Evolutionary conservation across 2,888 invertebrate species (phyloP).

Genomic region (Panopea generosa): DNA sequence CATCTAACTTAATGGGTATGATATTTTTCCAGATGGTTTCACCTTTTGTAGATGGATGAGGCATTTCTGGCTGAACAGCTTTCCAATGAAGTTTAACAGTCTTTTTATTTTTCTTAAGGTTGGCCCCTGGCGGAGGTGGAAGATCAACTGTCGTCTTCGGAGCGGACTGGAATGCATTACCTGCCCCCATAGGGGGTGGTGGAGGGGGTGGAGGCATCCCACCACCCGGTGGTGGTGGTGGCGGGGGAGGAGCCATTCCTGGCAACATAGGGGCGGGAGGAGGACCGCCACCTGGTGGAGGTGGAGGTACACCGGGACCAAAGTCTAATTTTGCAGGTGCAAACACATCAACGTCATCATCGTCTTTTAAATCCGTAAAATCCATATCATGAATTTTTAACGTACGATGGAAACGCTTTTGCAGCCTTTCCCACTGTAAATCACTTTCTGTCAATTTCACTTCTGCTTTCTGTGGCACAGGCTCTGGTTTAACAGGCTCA

Average conservation of each 20-base stretch:
- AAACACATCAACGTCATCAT: slow-evolving; percentile 90
- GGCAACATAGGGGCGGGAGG: slow-evolving; percentile 68
- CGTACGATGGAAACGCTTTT: slow-evolving; percentile 85
- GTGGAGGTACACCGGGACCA: slow-evolving; percentile 63
- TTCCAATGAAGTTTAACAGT: slow-evolving; percentile 99
- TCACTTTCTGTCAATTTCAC: slow-evolving; percentile 95
- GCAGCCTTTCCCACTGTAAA: slow-evolving; percentile 96
- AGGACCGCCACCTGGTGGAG: slow-evolving; percentile 68
- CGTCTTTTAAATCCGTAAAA: slow-evolving; percentile 95
- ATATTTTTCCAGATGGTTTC: slow-evolving; percentile 83
- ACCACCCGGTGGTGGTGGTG: slow-evolving; percentile 43
- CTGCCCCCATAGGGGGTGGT: slow-evolving; percentile 62
- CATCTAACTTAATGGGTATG: slow-evolving; percentile 92
- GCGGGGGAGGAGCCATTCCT: slow-evolving; percentile 65
- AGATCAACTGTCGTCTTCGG: slow-evolving; percentile 67
- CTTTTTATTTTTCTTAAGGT: slow-evolving; percentile 89
- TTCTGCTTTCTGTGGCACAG: slow-evolving; percentile 85
- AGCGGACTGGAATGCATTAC: slow-evolving; percentile 53
- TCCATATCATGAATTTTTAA: slow-evolving; percentile 96
- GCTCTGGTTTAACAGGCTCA: slow-evolving; percentile 75
- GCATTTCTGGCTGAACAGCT: slow-evolving; percentile 88
- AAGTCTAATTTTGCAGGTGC: slow-evolving; percentile 87
- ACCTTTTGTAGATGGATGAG: slow-evolving; percentile 73
- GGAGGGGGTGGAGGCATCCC: slow-evolving; percentile 69
- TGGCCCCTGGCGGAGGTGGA: slow-evolving; percentile 79